A percentile compares a stretch with the other conserved stretches of the same genome.
phyloP scores from a whole-genome alignment of 2,888 invertebrate genomes.

The Cantharis nigra region DNA sequence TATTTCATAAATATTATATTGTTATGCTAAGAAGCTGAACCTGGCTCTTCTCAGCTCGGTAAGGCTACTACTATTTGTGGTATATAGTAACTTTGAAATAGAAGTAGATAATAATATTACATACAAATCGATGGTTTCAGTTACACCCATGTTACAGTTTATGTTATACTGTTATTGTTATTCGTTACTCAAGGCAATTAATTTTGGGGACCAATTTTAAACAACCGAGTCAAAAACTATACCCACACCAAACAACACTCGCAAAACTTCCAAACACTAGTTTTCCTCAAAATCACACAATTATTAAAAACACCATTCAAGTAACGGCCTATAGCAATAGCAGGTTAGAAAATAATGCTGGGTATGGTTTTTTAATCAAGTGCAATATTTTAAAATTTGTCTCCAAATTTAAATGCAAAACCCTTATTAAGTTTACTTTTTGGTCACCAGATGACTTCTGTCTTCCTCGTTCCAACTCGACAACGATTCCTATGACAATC shows the following conservation, averaged over 20 bases:
- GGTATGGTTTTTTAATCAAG: constrained; percentile 11
- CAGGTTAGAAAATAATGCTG: neutral
- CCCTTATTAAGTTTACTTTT: constrained; percentile 54
- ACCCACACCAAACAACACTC: neutral
- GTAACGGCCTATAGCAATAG: neutral
- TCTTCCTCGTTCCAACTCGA: constrained; percentile 56
- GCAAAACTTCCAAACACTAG: neutral
- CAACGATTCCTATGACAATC: constrained; percentile 52
- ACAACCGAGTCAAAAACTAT: constrained; percentile 8
- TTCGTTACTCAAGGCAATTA: constrained; percentile 46
- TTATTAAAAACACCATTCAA: neutral
- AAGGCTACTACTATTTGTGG: constrained; percentile 56
- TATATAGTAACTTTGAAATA: constrained; percentile 59
- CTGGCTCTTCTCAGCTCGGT: constrained; percentile 43
- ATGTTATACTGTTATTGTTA: constrained; percentile 57
- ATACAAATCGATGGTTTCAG: constrained; percentile 59
- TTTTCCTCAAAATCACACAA: neutral
- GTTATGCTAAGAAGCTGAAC: constrained; percentile 57
- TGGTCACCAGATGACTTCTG: constrained; percentile 56
- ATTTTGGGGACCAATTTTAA: constrained; percentile 14
- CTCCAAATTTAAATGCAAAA: constrained; percentile 9
- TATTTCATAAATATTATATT: constrained; percentile 60
- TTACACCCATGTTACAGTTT: constrained; percentile 56
- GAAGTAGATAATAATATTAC: constrained; percentile 56
- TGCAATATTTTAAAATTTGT: constrained; percentile 25